Base-by-base conservation (phyloP, 2,888 invertebrate species). In the Meandrusa payeni region DNA sequence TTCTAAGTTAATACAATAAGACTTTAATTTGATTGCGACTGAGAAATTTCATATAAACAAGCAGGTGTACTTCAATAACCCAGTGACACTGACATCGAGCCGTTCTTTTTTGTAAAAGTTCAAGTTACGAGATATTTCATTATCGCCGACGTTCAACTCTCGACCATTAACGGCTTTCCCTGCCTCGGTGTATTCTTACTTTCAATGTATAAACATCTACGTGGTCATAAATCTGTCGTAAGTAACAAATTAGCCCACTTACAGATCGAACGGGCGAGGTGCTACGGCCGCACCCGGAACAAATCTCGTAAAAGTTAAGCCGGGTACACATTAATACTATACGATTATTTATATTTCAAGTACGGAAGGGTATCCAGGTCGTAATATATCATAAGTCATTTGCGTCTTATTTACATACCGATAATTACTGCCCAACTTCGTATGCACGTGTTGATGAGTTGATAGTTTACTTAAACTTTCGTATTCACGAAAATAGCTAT, bases 141-240 rank as follows among this genome's bases (percentile, higher is more conserved):
- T 59, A 60, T 52, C 46, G 55, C 45, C 41, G 41, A 47, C 49
- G 48, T 55, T 56, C n/a, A 57, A 58, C 60, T 61, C 55, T 60
- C 56, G 47, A 51, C 62, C 67, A 75, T 72, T 69, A 72, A 56
- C 66, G 55, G 55, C 74, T 79, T 73, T 76, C 72, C 59, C 66
- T 42, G 36, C 31, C 41, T 31, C 12, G 49, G 47, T 50, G 47
- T 57, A 55, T 58, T 58, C 55, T 57, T 49, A 49, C 55, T 55
- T 60, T 60, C 55, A 56, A 54, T 51, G 48, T 50, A 51, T 55
- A 55, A 52, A 57, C 52, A 54, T 56, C 59, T 54, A 57, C 49
- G 54, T 46, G 49, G 55, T 63, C 67, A 72, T 79, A 79, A 79
- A 77, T 78, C 77, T 76, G 75, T 76, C 70, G 57, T 61, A 69